These are phyloP conservation scores for Cotesia glomerata DNA, from an alignment of 1,140 invertebrate species.

Conservation along the genomic window DNA sequence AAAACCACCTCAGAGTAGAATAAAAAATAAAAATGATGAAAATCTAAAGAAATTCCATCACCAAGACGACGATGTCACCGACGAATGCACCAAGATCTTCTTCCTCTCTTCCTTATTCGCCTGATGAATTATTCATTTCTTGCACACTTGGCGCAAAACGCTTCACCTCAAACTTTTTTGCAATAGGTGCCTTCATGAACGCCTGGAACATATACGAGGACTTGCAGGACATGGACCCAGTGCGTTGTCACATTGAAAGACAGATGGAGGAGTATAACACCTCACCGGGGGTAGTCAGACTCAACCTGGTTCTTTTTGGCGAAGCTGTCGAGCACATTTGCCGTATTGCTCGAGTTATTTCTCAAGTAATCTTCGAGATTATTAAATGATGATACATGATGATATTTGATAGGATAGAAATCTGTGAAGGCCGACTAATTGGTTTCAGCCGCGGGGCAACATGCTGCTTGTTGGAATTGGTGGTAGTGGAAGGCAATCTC, in stretches of 20 bases:
- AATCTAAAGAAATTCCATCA: slow-evolving; percentile 14
- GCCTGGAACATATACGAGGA: slow-evolving; percentile 79
- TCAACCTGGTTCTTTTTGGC: slow-evolving; percentile 80
- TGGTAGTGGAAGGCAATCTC: slow-evolving; percentile 84
- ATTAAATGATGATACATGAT: not conserved
- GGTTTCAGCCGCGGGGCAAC: slow-evolving; percentile 72
- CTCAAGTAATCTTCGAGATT: slow-evolving; percentile 62
- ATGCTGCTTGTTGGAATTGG: slow-evolving; percentile 84
- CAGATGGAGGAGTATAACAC: slow-evolving; percentile 83
- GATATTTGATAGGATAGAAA: too few relatives aligned
- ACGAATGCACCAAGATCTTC: slow-evolving; percentile 10
- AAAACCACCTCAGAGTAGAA: not conserved
- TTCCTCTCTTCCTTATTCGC: slow-evolving; percentile 13
- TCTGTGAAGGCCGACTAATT: too few relatives aligned
- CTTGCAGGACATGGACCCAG: slow-evolving; percentile 67
- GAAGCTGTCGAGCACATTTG: slow-evolving; percentile 86
- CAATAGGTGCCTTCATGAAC: slow-evolving; percentile 74
- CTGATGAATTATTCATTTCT: slow-evolving; percentile 31
- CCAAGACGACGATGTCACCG: slow-evolving; percentile 18
- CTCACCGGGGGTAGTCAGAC: slow-evolving; percentile 73
- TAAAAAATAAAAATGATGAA: not conserved
- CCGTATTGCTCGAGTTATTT: slow-evolving; percentile 80
- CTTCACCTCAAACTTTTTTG: not conserved
- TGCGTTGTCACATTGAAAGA: slow-evolving; percentile 71
- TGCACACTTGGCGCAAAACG: not conserved